These are phyloP conservation scores for Tetramorium bicarinatum DNA, from an alignment of 2,888 invertebrate genomes.

Conservation along the genomic window DNA sequence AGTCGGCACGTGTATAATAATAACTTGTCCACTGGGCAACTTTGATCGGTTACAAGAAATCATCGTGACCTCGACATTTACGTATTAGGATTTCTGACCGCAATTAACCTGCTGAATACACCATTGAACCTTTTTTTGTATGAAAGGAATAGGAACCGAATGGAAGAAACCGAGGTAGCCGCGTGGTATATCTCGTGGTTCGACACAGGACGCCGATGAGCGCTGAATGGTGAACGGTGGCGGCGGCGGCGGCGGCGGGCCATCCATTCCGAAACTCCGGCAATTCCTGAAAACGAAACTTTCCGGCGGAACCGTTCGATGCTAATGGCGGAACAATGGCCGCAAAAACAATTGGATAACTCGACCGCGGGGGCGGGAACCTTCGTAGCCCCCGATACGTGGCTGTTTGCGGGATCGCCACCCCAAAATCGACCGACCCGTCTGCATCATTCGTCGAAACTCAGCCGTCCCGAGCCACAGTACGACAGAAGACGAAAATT, in stretches of 20 bases:
- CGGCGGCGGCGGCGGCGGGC: conserved; percentile 51
- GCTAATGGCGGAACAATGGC: conserved; percentile 79
- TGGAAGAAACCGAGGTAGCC: conserved; percentile 2
- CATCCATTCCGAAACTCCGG: conserved; percentile 71
- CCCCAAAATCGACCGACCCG: conserved; percentile 51
- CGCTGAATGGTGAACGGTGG: conserved; percentile 52
- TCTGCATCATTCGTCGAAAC: conserved; percentile 47
- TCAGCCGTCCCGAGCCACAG: neutral
- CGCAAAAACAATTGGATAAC: conserved; percentile 80
- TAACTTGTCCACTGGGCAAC: neutral
- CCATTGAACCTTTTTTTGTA: conserved; percentile 15
- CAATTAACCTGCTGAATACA: conserved; percentile 11
- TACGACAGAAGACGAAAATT: conserved; percentile 22
- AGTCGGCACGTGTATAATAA: neutral
- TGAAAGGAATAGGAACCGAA: conserved; percentile 29
- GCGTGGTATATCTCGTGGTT: conserved; percentile 33
- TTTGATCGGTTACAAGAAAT: conserved; percentile 11
- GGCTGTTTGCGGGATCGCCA: conserved; percentile 69
- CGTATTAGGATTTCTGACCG: neutral
- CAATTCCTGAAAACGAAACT: conserved; percentile 77
- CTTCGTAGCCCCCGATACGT: conserved; percentile 46
- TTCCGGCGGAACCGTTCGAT: conserved; percentile 75
- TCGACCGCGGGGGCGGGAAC: conserved; percentile 58
- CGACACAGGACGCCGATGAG: conserved; percentile 44
- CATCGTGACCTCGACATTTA: neutral